Percentiles rank a stretch among this genome's conserved stretches.
Evolutionary conservation across 2,888 invertebrate species (phyloP).

Genomic region (Drosophila putrida): DNA sequence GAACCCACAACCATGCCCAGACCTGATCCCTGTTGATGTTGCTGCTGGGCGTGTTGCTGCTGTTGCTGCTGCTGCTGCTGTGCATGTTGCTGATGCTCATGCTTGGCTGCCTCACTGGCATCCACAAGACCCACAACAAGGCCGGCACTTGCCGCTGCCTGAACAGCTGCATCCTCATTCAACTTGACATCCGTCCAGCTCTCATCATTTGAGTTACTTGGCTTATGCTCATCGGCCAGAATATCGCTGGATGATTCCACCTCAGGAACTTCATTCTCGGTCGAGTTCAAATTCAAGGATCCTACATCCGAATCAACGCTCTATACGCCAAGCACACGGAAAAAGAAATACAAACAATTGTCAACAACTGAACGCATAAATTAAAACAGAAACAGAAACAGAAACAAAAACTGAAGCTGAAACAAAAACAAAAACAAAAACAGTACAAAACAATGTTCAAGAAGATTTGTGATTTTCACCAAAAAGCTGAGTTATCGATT

Average conservation of each 20-base stretch:
- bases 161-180: constrained; percentile 90
- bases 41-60: constrained; percentile 50
- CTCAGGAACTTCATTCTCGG: constrained; percentile 90
- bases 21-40: constrained; percentile 48
- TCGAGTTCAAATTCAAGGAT: constrained; percentile 90
- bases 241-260: constrained; percentile 90
- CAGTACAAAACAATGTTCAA: background rate
- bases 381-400: constrained; percentile 11
- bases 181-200: constrained; percentile 97
- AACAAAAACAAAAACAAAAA: background rate
- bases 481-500: background rate
- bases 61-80: constrained; percentile 62
- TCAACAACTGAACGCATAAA: constrained; percentile 53
- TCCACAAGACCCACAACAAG: constrained; percentile 65
- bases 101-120: constrained; percentile 16
- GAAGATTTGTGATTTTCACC: constrained; percentile 1
- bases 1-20: constrained; percentile 80
- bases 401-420: too few relatives aligned
- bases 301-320: constrained; percentile 94
- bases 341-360: constrained; percentile 5
- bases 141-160: constrained; percentile 68
- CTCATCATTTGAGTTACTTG: constrained; percentile 91
- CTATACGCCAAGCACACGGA: constrained; percentile 85
- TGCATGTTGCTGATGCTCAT: constrained; percentile 38
- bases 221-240: constrained; percentile 90